A percentile compares a stretch with the other conserved stretches of the same genome.
phyloP scores from a whole-genome alignment of 2,888 invertebrate species.

The Tethea ocularis region DNA sequence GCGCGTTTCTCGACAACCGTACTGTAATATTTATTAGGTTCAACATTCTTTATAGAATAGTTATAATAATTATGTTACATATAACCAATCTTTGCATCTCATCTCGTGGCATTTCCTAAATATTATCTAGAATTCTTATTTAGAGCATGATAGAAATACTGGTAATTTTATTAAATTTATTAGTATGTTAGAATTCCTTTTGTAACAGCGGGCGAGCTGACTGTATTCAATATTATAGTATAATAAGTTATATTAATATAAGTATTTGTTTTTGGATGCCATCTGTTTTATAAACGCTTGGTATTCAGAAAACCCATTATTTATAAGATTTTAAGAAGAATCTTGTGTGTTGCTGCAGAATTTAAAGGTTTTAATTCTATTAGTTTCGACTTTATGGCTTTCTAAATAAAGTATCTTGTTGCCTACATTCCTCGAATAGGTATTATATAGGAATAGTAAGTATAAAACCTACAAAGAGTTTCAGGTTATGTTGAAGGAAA shows the following conservation, averaged over 20 bases:
- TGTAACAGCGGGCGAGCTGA: conserved; percentile 70
- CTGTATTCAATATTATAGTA: conserved; percentile 30
- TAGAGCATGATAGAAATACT: conserved; percentile 7
- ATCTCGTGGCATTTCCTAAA: background rate
- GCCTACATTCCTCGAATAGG: no score
- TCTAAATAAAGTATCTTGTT: no score
- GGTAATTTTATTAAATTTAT: background rate
- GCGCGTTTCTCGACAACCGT: no score
- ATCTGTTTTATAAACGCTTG: background rate
- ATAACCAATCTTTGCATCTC: background rate
- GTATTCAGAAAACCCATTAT: background rate
- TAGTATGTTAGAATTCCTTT: conserved; percentile 18
- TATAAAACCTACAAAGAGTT: no score
- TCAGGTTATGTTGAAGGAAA: no score
- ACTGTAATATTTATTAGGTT: background rate
- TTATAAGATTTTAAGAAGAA: background rate
- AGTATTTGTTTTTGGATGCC: background rate
- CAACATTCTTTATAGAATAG: background rate
- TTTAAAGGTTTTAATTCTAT: no score
- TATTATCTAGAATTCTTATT: conserved; percentile 13
- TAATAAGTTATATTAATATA: conserved; percentile 14
- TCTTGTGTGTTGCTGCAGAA: background rate
- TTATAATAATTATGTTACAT: background rate
- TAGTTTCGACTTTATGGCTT: no score
- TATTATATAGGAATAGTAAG: no score